Evolutionary conservation across 2,888 invertebrate genomes (phyloP), one percentile per base, ranked within the genome.

Genomic region (Leucania comma): DNA sequence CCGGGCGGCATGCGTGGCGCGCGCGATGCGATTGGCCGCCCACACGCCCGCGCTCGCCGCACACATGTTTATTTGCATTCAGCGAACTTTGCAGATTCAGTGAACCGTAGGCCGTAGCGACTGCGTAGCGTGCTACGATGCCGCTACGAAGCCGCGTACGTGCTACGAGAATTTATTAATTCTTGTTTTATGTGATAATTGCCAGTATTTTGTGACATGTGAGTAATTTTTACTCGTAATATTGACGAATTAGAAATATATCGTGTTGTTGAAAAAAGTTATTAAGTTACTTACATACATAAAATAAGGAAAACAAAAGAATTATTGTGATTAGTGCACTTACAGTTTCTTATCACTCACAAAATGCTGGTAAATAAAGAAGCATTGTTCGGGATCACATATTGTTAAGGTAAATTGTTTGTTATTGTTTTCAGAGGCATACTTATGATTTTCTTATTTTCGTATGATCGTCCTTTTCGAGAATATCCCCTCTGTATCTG

Each of bases 21-120:
- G 92, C 84, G 90, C 89, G 90, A 91, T 85, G 90, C 89, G 90
- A 95, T 95, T 95, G 95, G 95, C 89, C 88, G 89, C 85, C 86
- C 84, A 85, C 88, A 89, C 90, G 88, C 87, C 63, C 88, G 86
- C 84, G 84, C 83, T 85, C 80, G 88, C 87, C 92, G 91, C 95
- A 94, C 95, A 95, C 93, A 94, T 94, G 95, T 93, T 90, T 93
- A 94, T 95, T 95, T 95, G 95, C 95, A 96, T 95, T 91, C 91
- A 88, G 88, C 82, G 87, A 90, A 92, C 92, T 91, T 94, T 91
- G 93, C 94, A 94, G 93, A 95, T 93, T 95, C 95, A 95, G 95
- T 95, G 94, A 94, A 94, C 93, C 95, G 95, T 94, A 93, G 94
- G 89, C 92, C 87, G 91, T 87, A 89, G 90, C 89, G 92, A 89